phyloP scores from a whole-genome alignment of 2,113 vertebrate species.

The Oceanodroma tethys region DNA sequence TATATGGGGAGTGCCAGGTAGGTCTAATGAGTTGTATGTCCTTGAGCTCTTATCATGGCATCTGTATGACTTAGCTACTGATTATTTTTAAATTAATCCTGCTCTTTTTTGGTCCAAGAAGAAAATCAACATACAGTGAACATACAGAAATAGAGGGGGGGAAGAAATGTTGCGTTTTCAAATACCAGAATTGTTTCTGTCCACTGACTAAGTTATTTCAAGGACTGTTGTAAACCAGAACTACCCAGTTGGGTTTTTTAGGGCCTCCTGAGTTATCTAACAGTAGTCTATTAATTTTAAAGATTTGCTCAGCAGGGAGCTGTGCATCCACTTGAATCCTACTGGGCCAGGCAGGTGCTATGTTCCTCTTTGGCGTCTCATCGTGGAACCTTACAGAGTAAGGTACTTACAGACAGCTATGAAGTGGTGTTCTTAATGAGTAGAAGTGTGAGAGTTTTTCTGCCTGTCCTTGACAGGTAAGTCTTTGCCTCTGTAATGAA shows the following conservation, averaged over 20 bases:
- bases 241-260: not conserved
- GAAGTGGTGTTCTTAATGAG: not conserved
- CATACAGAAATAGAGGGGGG: not conserved
- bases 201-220: not conserved
- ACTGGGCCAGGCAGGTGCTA: not conserved
- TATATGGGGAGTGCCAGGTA: not conserved
- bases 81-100: not conserved
- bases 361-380: not conserved
- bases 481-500: not conserved
- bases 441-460: not conserved
- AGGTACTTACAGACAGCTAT: accelerated
- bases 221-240: not conserved
- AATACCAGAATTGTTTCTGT: not conserved
- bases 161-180: not conserved
- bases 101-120: not conserved
- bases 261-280: not conserved
- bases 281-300: not conserved
- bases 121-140: not conserved
- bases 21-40: not conserved
- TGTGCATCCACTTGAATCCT: not conserved
- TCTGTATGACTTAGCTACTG: not conserved
- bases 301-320: not conserved
- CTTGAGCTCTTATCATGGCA: not conserved
- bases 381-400: not conserved
- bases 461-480: not conserved